Base-by-base conservation (phyloP, 2,797 vertebrate genomes). In the Onychomys torridus region DNA sequence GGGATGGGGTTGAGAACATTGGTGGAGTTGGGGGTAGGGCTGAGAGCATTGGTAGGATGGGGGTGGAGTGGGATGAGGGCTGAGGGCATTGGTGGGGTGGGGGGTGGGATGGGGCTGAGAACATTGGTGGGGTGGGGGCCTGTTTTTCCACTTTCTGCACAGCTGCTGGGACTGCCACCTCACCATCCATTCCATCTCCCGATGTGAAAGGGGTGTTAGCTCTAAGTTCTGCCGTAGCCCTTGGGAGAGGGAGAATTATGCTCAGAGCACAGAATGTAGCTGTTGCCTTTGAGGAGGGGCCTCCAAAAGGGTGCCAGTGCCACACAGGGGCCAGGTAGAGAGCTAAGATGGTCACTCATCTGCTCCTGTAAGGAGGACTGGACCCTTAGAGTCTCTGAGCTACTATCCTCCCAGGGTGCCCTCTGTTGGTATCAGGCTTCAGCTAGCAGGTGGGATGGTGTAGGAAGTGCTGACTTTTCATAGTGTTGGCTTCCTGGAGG, bases 361-460 rank as follows among this genome's bases (percentile, higher is more conserved):
- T 49, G 0, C 12, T 0, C 2, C 37, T 0, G 0, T 14, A 32
- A n/a, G 86, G 78, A 46, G n/a, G 21, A 13, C 19, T 76, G 40
- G 76, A 52, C 25, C 52, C 46, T 78, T 59, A 5, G 37, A 25
- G 9, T 21, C 27, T 67, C 32, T 2, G 67, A 61, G 71, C 40
- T 63, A 19, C 91, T 57, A 0, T 61, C 32, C 21, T 59, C 61
- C 57, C 29, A 9, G 19, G 27, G 17, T 79, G 46, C 57, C n/a
- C 21, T 84, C 85, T 40, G 16, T 21, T 9, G 10, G 0, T 9
- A 46, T 27, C 0, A 0, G 34, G 29, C 37, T 73, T 43, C 71
- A 37, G 32, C 40, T n/a, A 40, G 34, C 59, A 69, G 13, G 29
- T 40, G 40, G 21, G 10, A 1, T n/a, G 27, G 19, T 19, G 10